Base-by-base conservation (phyloP, 1,140 invertebrate genomes). In the Lordiphosa collinella region DNA sequence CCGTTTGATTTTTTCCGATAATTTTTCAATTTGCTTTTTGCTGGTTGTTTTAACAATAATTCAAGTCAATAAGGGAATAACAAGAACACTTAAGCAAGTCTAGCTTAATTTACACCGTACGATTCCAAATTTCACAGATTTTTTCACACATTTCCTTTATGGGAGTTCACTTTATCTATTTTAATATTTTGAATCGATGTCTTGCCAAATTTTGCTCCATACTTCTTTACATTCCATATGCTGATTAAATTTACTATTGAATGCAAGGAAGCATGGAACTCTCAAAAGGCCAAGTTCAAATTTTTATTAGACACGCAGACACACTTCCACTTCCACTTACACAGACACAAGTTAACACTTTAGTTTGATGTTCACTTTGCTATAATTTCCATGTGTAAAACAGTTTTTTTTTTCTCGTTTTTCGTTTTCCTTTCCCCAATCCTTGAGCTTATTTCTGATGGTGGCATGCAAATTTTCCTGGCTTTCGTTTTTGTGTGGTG, bases 191-290 rank as follows among this genome's bases (percentile, higher is more conserved):
- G 22, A 29, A 7, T 48, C 32, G 86, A 47, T 72, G 86, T 58
- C 55, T 64, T 48, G 84, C 87, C 87, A 78, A 47, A 72, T 86
- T 58, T 76, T 70, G 87, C 87, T 88, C 87, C 87, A 88, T 88
- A 88, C 87, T 88, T 88, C 87, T 88, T 88, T 88, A 88, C 87
- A 88, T 88, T 88, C 87, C 87, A 88, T 88, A 88, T 88, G 87
- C 51, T 88, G 64, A 59, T 69, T 29, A 52, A 72, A 66, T 67
- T 60, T 86, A 88, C 87, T 88, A 88, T 88, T 88, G 87, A 88
- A 88, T 88, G 87, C 87, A 88, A 88, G 87, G 87, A 88, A 88
- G 87, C 87, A 88, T 88, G 87, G 87, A 88, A 88, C 87, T 88
- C 75, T 88, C 78, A 88, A 84, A n/a, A 88, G 86, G 86, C 86